These are phyloP conservation scores for Calyptomena viridis DNA, from an alignment of 2,113 vertebrate genomes.

Conservation along the genomic window DNA sequence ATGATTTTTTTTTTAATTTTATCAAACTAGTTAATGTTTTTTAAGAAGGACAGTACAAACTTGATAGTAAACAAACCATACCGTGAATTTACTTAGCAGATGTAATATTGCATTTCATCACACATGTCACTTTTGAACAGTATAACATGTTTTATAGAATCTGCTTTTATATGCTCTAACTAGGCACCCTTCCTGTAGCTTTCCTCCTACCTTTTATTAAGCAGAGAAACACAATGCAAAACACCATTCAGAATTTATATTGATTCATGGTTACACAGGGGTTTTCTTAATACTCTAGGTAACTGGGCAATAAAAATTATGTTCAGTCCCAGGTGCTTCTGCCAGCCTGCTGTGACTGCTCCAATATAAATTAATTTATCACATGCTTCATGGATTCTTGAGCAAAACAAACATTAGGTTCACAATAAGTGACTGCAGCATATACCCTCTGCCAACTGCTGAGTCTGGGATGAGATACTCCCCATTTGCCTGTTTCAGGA, in stretches of 20 bases:
- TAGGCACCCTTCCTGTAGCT: background rate
- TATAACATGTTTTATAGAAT: background rate
- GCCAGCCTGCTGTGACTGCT: background rate
- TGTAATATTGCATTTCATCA: background rate
- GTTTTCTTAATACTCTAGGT: background rate
- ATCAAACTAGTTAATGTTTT: background rate
- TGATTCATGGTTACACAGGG: fast-evolving
- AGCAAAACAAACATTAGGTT: background rate
- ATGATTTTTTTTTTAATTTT: background rate
- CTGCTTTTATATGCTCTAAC: background rate
- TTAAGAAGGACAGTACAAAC: background rate
- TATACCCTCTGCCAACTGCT: background rate
- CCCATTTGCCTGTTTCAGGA: background rate
- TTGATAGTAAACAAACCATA: background rate
- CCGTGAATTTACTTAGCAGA: background rate
- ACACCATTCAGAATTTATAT: background rate
- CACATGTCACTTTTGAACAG: background rate
- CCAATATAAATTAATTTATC: background rate
- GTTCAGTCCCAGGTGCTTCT: background rate
- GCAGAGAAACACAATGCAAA: background rate
- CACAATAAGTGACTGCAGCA: background rate
- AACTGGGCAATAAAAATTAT: background rate
- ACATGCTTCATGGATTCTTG: background rate
- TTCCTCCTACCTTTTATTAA: background rate
- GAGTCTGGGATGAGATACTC: background rate